A percentile compares a stretch with the other conserved stretches of the same genome.
Evolutionary conservation across 2,113 vertebrate genomes (phyloP).

Genomic region (Marcusenius ussheri): DNA sequence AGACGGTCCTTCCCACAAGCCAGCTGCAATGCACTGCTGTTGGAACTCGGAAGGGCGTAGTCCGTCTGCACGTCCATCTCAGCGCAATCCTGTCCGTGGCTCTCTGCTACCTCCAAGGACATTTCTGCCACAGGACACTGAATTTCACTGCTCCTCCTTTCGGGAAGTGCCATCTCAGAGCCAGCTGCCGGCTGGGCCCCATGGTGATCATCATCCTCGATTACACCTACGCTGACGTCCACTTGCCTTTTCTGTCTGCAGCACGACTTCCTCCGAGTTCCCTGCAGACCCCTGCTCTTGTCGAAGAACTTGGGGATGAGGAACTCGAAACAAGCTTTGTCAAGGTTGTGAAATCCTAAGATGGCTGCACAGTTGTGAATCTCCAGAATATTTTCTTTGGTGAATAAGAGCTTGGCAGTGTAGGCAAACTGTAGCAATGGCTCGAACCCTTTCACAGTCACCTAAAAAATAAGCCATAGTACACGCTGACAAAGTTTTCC

Average conservation of each 20-base stretch:
- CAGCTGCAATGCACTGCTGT: slow-evolving; percentile 67
- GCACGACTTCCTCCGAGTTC: slow-evolving; percentile 53
- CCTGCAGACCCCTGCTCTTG: slow-evolving; percentile 47
- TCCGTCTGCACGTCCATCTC: slow-evolving; percentile 45
- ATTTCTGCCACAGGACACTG: slow-evolving; percentile 7
- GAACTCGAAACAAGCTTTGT: slow-evolving; percentile 89
- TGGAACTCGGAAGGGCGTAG: slow-evolving; percentile 64
- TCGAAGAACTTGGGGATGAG: slow-evolving; percentile 80
- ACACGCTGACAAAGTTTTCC: not conserved
- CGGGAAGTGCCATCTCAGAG: slow-evolving; percentile 34
- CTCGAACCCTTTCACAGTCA: slow-evolving; percentile 85
- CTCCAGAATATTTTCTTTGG: slow-evolving; percentile 85
- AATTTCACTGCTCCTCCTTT: slow-evolving; percentile 44
- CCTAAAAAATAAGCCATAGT: slow-evolving; percentile 50
- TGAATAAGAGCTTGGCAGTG: slow-evolving; percentile 84
- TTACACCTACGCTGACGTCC: slow-evolving; percentile 30
- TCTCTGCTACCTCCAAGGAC: slow-evolving; percentile 49
- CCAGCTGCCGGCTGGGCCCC: slow-evolving; percentile 53
- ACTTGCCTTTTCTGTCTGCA: slow-evolving; percentile 32
- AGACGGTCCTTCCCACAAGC: slow-evolving; percentile 67
- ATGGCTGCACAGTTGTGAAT: slow-evolving; percentile 78
- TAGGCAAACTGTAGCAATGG: slow-evolving; percentile 93
- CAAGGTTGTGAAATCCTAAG: slow-evolving; percentile 79
- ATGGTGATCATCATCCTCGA: slow-evolving; percentile 41
- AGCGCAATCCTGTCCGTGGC: slow-evolving; percentile 47